Conservation (phyloP, 92 coral and sea anemone species). For the Palythoa heliodiscus region DNA sequence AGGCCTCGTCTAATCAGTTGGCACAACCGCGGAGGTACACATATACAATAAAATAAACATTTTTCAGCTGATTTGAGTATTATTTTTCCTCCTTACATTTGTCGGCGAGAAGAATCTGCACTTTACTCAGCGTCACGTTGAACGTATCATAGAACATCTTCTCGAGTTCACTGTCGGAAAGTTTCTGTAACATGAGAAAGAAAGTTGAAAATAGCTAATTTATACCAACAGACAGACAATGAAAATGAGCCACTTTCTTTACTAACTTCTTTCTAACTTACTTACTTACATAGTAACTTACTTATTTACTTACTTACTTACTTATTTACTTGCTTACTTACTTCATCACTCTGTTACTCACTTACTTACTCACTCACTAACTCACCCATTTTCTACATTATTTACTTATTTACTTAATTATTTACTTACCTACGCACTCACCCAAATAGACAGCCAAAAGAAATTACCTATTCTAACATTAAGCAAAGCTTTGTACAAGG, state of each 20-base stretch:
- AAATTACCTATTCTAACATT: too few species aligned
- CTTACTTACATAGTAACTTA: neutral
- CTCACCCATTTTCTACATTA: neutral
- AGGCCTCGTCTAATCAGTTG: too few species aligned
- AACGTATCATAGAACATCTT: constrained; percentile 93
- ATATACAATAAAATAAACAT: neutral
- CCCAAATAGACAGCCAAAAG: neutral
- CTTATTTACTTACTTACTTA: neutral
- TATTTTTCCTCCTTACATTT: constrained; percentile 57
- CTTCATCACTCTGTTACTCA: neutral
- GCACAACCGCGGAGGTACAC: too few species aligned
- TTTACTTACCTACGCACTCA: neutral
- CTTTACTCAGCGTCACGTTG: constrained; percentile 76
- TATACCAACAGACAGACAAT: too few species aligned
- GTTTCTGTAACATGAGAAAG: constrained; percentile 57
- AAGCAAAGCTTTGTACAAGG: too few species aligned
- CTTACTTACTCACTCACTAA: neutral
- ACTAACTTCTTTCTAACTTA: neutral
- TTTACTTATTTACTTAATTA: neutral
- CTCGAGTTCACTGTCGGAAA: constrained; percentile 78
- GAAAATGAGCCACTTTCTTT: neutral
- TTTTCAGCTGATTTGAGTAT: neutral
- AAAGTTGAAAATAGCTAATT: neutral
- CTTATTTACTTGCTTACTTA: neutral
- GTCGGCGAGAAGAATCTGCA: constrained; percentile 83